These are phyloP conservation scores for Aix galericulata DNA, from an alignment of 2,113 vertebrate genomes.

Conservation along the genomic window DNA sequence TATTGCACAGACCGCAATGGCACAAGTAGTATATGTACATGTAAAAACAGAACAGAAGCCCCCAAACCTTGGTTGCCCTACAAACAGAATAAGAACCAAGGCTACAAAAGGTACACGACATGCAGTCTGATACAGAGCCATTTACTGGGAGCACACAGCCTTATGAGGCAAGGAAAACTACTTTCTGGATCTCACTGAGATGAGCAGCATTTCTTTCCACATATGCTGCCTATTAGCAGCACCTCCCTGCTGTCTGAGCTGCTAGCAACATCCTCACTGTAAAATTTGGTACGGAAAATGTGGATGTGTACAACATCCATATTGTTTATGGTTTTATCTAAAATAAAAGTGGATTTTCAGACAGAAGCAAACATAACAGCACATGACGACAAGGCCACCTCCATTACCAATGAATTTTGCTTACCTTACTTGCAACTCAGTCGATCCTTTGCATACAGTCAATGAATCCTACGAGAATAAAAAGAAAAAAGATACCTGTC, in stretches of 20 bases:
- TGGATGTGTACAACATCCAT: background rate
- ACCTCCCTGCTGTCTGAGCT: background rate
- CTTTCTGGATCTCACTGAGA: background rate
- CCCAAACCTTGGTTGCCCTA: too few species aligned
- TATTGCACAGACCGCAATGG: background rate
- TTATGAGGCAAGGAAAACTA: background rate
- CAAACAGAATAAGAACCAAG: background rate
- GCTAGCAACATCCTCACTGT: background rate
- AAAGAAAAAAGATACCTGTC: too few species aligned
- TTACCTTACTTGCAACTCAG: background rate
- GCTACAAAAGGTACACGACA: background rate
- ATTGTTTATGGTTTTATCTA: background rate
- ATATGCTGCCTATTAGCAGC: background rate
- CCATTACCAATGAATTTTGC: background rate
- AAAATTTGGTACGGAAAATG: background rate
- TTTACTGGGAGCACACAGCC: background rate
- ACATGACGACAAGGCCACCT: background rate
- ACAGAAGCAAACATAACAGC: background rate
- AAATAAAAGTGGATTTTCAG: background rate
- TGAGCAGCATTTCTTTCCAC: background rate
- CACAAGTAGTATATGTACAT: background rate
- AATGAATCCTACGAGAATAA: too few species aligned
- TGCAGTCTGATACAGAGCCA: background rate
- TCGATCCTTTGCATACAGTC: background rate
- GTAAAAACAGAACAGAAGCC: background rate